Evolutionary conservation across 1,140 invertebrate genomes (phyloP).

Genomic region (Acarapis woodi): DNA sequence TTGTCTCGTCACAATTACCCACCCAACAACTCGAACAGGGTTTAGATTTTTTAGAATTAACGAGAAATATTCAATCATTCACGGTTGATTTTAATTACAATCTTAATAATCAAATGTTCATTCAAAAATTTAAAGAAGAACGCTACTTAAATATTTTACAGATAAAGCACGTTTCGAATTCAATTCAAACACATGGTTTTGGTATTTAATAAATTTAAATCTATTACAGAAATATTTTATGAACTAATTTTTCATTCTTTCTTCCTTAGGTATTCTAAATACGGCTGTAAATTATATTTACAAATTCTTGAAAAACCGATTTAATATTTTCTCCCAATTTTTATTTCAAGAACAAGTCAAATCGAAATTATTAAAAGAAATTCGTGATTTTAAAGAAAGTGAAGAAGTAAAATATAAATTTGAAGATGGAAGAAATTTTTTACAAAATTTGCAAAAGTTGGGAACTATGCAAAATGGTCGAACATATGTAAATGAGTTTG

Average conservation of each 20-base stretch:
- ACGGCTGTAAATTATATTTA: constrained; percentile 88
- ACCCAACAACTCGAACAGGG: constrained; percentile 91
- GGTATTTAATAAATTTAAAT: no score
- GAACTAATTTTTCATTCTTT: no score
- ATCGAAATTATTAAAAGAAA: constrained; percentile 31
- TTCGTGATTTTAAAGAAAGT: constrained; percentile 8
- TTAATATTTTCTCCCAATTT: constrained; percentile 85
- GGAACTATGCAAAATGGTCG: constrained; percentile 49
- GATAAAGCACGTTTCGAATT: constrained; percentile 83
- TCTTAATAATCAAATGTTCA: constrained; percentile 54
- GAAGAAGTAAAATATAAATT: constrained; percentile 28
- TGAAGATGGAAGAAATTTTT: constrained; percentile 78
- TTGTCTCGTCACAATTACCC: constrained; percentile 67
- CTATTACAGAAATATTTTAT: no score
- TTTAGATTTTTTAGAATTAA: constrained; percentile 87
- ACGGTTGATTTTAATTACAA: constrained; percentile 82
- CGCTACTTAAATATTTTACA: constrained; percentile 89
- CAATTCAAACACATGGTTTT: constrained; percentile 82
- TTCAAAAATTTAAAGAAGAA: constrained; percentile 23
- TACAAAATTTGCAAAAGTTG: constrained; percentile 61
- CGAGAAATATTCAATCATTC: constrained; percentile 85
- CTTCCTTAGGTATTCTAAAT: no score
- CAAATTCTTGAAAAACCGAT: constrained; percentile 76
- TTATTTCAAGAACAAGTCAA: constrained; percentile 96
- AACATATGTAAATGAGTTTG: constrained; percentile 73